Evolutionary conservation across 1,140 invertebrate genomes (phyloP).

Genomic region (Cheumatopsyche charites): DNA sequence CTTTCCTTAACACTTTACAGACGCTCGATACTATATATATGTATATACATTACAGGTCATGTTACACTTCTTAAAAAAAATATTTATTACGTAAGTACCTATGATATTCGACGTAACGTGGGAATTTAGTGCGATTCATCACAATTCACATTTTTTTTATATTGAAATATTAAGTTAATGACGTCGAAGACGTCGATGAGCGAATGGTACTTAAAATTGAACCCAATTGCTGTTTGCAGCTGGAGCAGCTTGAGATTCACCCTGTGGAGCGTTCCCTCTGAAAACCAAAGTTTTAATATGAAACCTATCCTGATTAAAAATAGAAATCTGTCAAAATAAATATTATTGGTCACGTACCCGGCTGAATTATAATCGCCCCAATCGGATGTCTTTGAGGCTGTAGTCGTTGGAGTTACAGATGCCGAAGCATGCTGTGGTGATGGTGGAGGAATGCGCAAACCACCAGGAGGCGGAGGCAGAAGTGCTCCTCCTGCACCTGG

Average conservation of each 20-base stretch:
- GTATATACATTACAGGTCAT: conserved; percentile 4
- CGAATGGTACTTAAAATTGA: conserved; percentile 66
- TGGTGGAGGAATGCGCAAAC: conserved; percentile 70
- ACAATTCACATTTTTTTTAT: not conserved
- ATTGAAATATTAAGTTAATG: too few relatives aligned
- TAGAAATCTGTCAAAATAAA: too few relatives aligned
- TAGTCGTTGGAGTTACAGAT: conserved; percentile 60
- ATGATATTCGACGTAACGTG: conserved; percentile 1
- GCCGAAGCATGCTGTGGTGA: conserved; percentile 72
- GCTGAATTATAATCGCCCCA: conserved; percentile 85
- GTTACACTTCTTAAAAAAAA: not conserved
- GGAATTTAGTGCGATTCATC: conserved; percentile 17
- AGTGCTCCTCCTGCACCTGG: conserved; percentile 66
- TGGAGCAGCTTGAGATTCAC: conserved; percentile 56
- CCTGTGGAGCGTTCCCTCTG: conserved; percentile 56
- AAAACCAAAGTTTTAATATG: conserved; percentile 36
- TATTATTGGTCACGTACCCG: conserved; percentile 56
- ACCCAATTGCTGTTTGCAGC: conserved; percentile 72
- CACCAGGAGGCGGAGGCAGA: conserved; percentile 85
- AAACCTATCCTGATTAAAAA: too few relatives aligned
- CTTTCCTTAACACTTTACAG: too few relatives aligned
- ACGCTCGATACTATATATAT: conserved; percentile 7
- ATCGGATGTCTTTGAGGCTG: conserved; percentile 61
- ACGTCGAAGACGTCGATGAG: not conserved
- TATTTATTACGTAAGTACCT: conserved; percentile 14